Base-by-base conservation (phyloP, 2,888 invertebrate genomes). In the Lasioglossum figueresi region DNA sequence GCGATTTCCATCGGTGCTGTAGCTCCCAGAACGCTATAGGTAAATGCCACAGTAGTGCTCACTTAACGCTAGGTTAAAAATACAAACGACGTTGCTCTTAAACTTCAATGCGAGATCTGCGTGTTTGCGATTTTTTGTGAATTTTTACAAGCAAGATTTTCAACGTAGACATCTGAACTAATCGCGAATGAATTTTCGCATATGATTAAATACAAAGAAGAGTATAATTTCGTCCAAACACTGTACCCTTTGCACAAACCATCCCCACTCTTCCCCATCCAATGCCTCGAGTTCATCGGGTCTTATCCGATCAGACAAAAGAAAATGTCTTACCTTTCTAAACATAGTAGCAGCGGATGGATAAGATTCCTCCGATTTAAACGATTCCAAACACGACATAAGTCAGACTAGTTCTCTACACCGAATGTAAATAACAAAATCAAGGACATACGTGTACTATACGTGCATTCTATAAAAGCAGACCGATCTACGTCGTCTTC, bases 1-100 rank as follows among this genome's bases (percentile, higher is more conserved):
- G 89, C 79, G 83, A 79, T 81, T 68, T 70, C 48, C 73, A 59
- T 81, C 76, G 79, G 56, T 52, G 52, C 52, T 52, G 8, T 8
- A 8, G 23, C 52, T 52, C 52, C 23, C 52, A 8, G 52, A 23
- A 52, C 52, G 52, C 8, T 52, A 52, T 52, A 52, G 23, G 8
- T 23, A 23, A 23, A 52, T 6, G 23, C 8, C 2, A 8, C 52
- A 52, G 52, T 52, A 48, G 48, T 48, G 48, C 48, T 48, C 48
- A 48, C 19, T 48, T 19, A 48, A 48, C 48, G 6, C 48, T 6
- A 19, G 2, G 5, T 48, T 40, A 1, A 40, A 40, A 40, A 40
- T 40, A 6, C 6, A 37, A 37, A 37, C 37, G 0, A 37, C 6
- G 6, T 37, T 37, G 37, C 6, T 37, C 37, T 37, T 37, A 37